Base-by-base conservation (phyloP, 2,797 vertebrate species). In the Brachyalestes nurse region DNA sequence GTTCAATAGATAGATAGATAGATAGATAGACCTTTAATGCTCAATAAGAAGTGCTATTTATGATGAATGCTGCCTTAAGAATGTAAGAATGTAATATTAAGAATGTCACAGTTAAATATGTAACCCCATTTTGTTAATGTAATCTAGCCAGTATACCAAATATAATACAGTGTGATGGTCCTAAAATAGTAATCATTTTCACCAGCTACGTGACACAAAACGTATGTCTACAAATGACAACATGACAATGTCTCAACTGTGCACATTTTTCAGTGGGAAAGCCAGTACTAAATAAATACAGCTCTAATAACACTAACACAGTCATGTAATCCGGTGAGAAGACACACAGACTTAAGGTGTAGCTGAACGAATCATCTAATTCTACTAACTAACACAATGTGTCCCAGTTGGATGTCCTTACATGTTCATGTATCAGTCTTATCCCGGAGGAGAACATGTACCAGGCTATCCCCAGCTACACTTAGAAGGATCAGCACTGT, bases 391-490 rank as follows among this genome's bases (percentile, higher is more conserved):
- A 25, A n/a, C 10, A 5, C 25, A 6, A 4, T 34, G 55, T 76
- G 71, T 72, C 81, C 84, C 51, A 60, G 38, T 72, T 82, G 81
- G 81, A 62, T 67, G 38, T 62, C 60, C 60, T 34, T 12, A 34
- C 28, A 13, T n/a, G 13, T 28, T 61, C 23, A 10, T 25, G 13
- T 16, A 14, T 62, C 25, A 62, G 28, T 65, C 28, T 64, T 14
- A 40, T 65, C 34, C 34, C 40, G 62, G 34, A 38, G 17, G 17
- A n/a, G 62, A 34, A n/a, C 34, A 1, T 38, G 19, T 38, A 17
- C 14, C 8, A 14, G 0, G 28, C 45, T 49, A 23, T 77, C 61
- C 57, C 61, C 40, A 38, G 61, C 57, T 66, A n/a, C 45, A 47
- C 45, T 47, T 47, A 75, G 73, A 55, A 34, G 40, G 40, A 78